Evolutionary conservation across 2,797 vertebrate species (phyloP).

Genomic region (Ambastaia sidthimunki): DNA sequence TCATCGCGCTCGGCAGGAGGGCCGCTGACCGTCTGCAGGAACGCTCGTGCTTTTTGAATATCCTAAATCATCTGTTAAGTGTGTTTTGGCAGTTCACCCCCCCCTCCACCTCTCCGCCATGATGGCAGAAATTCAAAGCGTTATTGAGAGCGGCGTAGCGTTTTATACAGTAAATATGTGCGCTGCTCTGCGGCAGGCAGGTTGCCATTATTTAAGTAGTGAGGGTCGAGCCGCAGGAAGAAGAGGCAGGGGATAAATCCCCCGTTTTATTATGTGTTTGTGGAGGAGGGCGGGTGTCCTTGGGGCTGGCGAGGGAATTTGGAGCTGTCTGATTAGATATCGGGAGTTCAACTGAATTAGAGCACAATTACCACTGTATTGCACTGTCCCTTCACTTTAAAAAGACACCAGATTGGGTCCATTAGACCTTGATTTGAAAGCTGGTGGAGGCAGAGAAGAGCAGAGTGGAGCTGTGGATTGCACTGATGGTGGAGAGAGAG

Average conservation of each 20-base stretch:
- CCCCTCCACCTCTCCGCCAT: constrained; percentile 29
- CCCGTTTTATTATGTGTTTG: constrained; percentile 68
- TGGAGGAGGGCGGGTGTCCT: constrained; percentile 66
- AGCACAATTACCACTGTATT: constrained; percentile 67
- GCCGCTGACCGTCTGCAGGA: constrained; percentile 56
- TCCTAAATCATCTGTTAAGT: constrained; percentile 65
- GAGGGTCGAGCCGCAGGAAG: constrained; percentile 43
- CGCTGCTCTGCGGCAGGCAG: constrained; percentile 54
- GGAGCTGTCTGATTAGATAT: constrained; percentile 72
- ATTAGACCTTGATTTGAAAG: constrained; percentile 69
- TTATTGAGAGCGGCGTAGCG: constrained; percentile 59
- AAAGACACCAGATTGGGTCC: constrained; percentile 68
- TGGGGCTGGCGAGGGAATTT: constrained; percentile 66
- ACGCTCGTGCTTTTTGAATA: constrained; percentile 55
- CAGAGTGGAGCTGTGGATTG: constrained; percentile 52
- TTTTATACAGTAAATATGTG: constrained; percentile 59
- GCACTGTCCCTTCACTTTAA: constrained; percentile 67
- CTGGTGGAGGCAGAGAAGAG: constrained; percentile 56
- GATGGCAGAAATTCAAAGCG: constrained; percentile 58
- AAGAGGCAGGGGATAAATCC: constrained; percentile 60
- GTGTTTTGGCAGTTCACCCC: constrained; percentile 59
- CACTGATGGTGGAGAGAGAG: constrained; percentile 55
- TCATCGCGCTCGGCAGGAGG: constrained; percentile 58
- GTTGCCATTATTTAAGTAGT: constrained; percentile 62
- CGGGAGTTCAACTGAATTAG: constrained; percentile 71